Conservation (phyloP, 2,888 invertebrate genomes). For the Agelastica alni region DNA sequence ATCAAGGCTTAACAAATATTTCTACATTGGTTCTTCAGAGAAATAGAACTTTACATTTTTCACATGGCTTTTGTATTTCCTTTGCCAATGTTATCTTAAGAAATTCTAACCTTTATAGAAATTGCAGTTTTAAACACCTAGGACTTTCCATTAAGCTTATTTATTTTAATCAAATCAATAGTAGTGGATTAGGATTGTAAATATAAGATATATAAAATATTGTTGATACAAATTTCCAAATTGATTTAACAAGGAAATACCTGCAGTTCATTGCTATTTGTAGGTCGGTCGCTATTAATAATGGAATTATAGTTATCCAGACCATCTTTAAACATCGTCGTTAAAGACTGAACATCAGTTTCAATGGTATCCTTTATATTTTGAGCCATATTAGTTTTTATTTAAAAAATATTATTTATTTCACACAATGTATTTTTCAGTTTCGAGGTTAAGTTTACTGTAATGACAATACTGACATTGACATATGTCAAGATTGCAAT, state of each 20-base stretch:
- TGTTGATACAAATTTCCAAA: constrained; percentile 5
- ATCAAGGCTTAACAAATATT: no score
- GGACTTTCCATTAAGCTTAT: no score
- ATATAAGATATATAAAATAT: no score
- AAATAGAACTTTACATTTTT: no score
- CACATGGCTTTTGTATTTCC: no score
- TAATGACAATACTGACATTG: background rate
- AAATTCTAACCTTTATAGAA: no score
- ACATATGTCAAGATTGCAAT: background rate
- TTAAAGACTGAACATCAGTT: constrained; percentile 40
- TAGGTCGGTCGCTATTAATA: constrained; percentile 68
- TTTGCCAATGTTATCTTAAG: no score
- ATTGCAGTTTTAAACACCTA: no score
- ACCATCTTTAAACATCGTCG: constrained; percentile 67
- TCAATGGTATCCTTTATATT: constrained; percentile 20
- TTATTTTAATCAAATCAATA: no score
- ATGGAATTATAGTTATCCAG: constrained; percentile 70
- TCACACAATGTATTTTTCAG: background rate
- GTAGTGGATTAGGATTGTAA: no score
- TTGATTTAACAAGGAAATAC: no score
- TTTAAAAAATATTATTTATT: background rate
- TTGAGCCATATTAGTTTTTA: background rate
- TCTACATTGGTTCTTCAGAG: no score
- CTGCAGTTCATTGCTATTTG: constrained; percentile 72
- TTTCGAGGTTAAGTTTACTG: constrained; percentile 5